Conservation (phyloP, 1,140 invertebrate genomes). For the Kradibia gibbosae region DNA sequence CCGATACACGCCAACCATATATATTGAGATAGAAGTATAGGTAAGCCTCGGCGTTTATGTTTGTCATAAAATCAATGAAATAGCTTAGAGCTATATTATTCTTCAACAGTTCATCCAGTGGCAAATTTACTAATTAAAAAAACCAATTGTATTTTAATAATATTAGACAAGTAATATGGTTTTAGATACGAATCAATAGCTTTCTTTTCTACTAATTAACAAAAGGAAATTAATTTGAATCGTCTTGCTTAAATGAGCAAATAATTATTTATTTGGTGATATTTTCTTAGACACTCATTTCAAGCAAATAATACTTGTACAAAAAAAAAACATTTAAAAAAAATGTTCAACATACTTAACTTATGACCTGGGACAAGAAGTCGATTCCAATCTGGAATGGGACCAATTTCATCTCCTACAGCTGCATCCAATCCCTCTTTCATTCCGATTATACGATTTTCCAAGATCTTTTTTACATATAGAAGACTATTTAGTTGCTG, state of each 20-base stretch:
- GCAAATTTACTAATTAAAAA: conserved; percentile 74
- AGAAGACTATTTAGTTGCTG: conserved; percentile 91
- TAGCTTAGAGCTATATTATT: conserved; percentile 86
- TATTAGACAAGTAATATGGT: background rate
- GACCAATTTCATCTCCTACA: conserved; percentile 69
- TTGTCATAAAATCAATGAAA: conserved; percentile 87
- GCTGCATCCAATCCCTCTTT: conserved; percentile 73
- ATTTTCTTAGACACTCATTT: background rate
- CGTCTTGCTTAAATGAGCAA: too few relatives aligned
- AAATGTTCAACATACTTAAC: conserved; percentile 58
- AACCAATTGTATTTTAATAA: background rate
- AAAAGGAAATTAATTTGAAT: too few relatives aligned
- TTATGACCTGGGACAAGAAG: conserved; percentile 75
- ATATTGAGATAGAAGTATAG: conserved; percentile 89
- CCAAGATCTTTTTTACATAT: conserved; percentile 85
- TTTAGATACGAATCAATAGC: background rate
- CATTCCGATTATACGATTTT: conserved; percentile 78
- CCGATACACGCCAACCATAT: conserved; percentile 85
- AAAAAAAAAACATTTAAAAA: background rate
- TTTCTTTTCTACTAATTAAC: too few relatives aligned
- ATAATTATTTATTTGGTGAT: too few relatives aligned
- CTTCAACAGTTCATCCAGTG: conserved; percentile 84
- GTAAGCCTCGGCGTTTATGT: conserved; percentile 82
- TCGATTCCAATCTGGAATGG: conserved; percentile 72
- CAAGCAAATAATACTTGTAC: background rate